Conservation (phyloP, 35 echinoderm and acorn worm genomes). For the Ophiothrix spiculata region DNA sequence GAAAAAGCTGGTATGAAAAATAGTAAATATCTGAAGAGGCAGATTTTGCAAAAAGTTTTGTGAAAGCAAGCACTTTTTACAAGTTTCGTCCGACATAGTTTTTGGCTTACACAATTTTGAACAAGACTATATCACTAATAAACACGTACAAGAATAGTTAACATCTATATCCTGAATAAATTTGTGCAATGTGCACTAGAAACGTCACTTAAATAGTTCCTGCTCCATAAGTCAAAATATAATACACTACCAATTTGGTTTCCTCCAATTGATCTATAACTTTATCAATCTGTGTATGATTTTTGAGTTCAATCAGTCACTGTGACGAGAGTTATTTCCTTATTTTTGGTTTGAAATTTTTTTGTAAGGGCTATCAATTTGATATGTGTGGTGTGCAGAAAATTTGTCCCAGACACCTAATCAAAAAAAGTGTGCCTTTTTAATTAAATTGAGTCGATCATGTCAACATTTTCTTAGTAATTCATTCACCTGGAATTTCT, state of each 20-base stretch:
- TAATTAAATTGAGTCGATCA: neutral
- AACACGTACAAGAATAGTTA: constrained; percentile 7
- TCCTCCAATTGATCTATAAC: too few relatives aligned
- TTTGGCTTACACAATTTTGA: too few relatives aligned
- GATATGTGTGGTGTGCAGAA: neutral
- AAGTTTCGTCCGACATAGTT: neutral
- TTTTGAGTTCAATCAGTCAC: neutral
- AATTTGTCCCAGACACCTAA: too few relatives aligned
- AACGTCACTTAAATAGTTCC: constrained; percentile 12
- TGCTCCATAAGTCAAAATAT: constrained; percentile 5
- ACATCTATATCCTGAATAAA: constrained; percentile 12
- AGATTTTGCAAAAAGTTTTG: too few relatives aligned
- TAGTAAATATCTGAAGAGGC: too few relatives aligned
- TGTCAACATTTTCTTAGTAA: neutral
- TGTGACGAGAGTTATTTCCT: neutral
- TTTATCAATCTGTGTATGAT: neutral
- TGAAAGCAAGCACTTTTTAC: too few relatives aligned
- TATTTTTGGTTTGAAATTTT: neutral
- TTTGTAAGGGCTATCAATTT: neutral
- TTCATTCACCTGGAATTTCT: constrained; percentile 16
- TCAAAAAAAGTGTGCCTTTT: neutral
- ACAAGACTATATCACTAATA: constrained; percentile 7
- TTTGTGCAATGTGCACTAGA: neutral
- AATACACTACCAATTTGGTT: neutral
- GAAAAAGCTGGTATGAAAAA: too few relatives aligned